Percentiles rank a stretch among this genome's conserved stretches.
phyloP scores from a whole-genome alignment of 2,888 invertebrate genomes.

The Megalurothrips usitatus region DNA sequence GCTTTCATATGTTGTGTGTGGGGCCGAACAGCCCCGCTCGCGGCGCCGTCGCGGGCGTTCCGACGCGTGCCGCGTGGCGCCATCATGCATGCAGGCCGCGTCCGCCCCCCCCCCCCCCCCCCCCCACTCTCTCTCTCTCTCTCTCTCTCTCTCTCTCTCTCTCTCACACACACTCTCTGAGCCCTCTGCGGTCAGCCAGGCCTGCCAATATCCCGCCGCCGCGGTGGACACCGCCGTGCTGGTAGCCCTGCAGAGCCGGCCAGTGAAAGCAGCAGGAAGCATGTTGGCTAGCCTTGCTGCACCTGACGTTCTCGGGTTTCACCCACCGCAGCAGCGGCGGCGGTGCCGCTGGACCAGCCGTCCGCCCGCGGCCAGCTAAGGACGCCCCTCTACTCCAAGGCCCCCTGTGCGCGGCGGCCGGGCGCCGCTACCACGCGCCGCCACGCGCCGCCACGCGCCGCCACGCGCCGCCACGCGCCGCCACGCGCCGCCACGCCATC shows the following conservation, averaged over 20 bases:
- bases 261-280: constrained; percentile 23
- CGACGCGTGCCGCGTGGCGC: no score
- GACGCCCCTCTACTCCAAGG: background rate
- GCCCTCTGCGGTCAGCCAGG: background rate
- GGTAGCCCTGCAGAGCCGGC: background rate
- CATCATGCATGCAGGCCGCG: no score
- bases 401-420: no score
- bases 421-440: background rate
- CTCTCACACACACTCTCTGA: background rate
- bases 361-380: no score
- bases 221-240: background rate
- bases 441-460: background rate
- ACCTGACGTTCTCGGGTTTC: background rate
- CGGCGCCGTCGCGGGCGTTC: no score
- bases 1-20: no score
- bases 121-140: no score
- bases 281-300: constrained; percentile 20
- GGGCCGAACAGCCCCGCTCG: no score
- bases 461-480: background rate
- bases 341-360: background rate
- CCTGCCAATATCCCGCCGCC: background rate
- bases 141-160: no score
- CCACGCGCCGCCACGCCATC: background rate
- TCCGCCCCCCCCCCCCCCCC: background rate
- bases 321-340: background rate